Percentiles rank a stretch among this genome's conserved stretches.
Evolutionary conservation across 2,797 vertebrate species (phyloP).

Genomic region (Scomberomorus guttatus): DNA sequence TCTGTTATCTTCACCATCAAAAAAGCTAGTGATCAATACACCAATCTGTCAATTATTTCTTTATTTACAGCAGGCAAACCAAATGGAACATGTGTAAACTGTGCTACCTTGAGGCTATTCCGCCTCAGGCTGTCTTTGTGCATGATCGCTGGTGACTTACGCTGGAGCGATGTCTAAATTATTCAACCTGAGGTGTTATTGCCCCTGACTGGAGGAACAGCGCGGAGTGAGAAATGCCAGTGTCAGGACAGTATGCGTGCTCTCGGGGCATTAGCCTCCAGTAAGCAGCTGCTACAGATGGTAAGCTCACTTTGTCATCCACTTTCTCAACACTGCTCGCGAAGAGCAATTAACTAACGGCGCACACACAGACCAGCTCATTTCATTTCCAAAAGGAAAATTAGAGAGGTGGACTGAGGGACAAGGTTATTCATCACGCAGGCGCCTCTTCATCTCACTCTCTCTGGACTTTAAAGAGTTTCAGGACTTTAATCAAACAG

Average conservation of each 20-base stretch:
- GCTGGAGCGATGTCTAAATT: slow-evolving; percentile 77
- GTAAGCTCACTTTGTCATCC: slow-evolving; percentile 79
- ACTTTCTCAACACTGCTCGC: slow-evolving; percentile 59
- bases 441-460: slow-evolving; percentile 50
- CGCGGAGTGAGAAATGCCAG: slow-evolving; percentile 70
- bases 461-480: slow-evolving; percentile 68
- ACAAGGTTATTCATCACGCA: slow-evolving; percentile 62
- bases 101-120: slow-evolving; percentile 50
- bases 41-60: neutral
- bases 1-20: neutral
- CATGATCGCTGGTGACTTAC: slow-evolving; percentile 66
- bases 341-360: slow-evolving; percentile 73
- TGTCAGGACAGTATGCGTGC: slow-evolving; percentile 79
- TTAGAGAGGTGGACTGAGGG: slow-evolving; percentile 68
- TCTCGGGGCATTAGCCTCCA: slow-evolving; percentile 78
- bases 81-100: slow-evolving; percentile 67
- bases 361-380: slow-evolving; percentile 48
- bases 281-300: slow-evolving; percentile 83
- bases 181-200: slow-evolving; percentile 80
- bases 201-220: slow-evolving; percentile 69
- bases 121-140: slow-evolving; percentile 51
- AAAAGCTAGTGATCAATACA: slow-evolving; percentile 26
- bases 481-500: slow-evolving; percentile 68
- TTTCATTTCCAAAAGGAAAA: slow-evolving; percentile 67
- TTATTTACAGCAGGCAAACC: slow-evolving; percentile 38